Conservation (phyloP, 2,888 invertebrate genomes). For the Eugnorisma glareosa region DNA sequence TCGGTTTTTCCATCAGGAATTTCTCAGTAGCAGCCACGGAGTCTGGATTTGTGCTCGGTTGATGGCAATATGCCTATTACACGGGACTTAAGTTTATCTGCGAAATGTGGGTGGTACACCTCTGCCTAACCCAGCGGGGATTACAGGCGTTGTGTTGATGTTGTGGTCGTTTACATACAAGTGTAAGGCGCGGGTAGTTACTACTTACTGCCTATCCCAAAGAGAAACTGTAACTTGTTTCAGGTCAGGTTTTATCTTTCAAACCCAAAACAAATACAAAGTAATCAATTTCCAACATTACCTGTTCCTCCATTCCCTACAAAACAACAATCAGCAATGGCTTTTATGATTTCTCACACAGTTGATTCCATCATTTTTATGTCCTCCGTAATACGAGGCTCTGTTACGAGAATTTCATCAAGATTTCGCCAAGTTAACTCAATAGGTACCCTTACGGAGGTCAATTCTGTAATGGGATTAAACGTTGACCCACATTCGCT, state of each 20-base stretch:
- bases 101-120: too few relatives aligned
- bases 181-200: neutral
- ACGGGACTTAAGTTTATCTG: too few relatives aligned
- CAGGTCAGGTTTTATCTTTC: neutral
- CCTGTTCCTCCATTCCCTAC: neutral
- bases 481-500: constrained; percentile 76
- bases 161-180: neutral
- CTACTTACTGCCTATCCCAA: neutral
- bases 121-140: too few relatives aligned
- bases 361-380: constrained; percentile 60
- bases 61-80: too few relatives aligned
- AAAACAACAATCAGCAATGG: constrained; percentile 35
- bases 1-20: too few relatives aligned
- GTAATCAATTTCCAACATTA: neutral
- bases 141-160: too few relatives aligned
- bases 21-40: too few relatives aligned
- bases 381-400: constrained; percentile 36
- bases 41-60: too few relatives aligned
- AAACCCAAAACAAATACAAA: neutral
- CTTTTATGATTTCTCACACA: constrained; percentile 49
- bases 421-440: constrained; percentile 69
- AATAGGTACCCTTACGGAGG: constrained; percentile 68
- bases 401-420: constrained; percentile 65
- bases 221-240: too few relatives aligned
- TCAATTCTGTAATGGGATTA: constrained; percentile 77